These are phyloP conservation scores for Coenobita brevimanus DNA, from an alignment of 1,140 invertebrate species.

Conservation along the genomic window DNA sequence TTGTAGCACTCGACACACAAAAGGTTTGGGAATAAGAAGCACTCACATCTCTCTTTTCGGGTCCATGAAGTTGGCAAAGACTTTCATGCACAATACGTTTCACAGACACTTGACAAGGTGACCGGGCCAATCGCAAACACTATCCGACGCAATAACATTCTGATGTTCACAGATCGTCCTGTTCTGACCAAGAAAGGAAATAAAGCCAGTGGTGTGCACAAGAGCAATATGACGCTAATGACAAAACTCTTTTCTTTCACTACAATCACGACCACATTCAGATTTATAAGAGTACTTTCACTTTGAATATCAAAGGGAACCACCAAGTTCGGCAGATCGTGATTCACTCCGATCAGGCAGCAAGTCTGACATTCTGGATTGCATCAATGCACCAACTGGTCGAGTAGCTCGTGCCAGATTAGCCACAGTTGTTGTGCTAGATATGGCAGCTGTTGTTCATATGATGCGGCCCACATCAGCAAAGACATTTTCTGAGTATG, in stretches of 20 bases:
- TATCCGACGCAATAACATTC: slow-evolving; percentile 13
- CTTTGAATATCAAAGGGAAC: slow-evolving; percentile 12
- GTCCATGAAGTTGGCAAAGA: slow-evolving; percentile 32
- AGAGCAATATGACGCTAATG: background rate
- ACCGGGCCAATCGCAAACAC: slow-evolving; percentile 2
- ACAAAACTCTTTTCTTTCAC: slow-evolving; percentile 26
- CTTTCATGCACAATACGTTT: background rate
- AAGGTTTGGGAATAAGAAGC: background rate
- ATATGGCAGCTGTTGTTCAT: too few relatives aligned
- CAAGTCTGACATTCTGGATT: slow-evolving; percentile 26
- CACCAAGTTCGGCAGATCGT: too few relatives aligned
- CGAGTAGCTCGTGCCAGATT: background rate
- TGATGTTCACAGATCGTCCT: slow-evolving; percentile 9
- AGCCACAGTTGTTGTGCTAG: too few relatives aligned
- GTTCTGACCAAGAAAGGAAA: background rate
- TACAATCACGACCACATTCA: slow-evolving; percentile 11
- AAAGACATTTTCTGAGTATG: too few relatives aligned
- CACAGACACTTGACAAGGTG: slow-evolving; percentile 17
- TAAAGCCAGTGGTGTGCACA: slow-evolving; percentile 2
- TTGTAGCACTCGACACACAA: too few relatives aligned
- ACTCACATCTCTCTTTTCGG: background rate
- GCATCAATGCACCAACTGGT: slow-evolving; percentile 26
- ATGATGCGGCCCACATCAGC: too few relatives aligned
- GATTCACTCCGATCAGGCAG: background rate
- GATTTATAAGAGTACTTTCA: slow-evolving; percentile 12